Evolutionary conservation across 2,888 invertebrate genomes (phyloP), one percentile per base, ranked within the genome.

Genomic region (Hofmannophila pseudospretella): DNA sequence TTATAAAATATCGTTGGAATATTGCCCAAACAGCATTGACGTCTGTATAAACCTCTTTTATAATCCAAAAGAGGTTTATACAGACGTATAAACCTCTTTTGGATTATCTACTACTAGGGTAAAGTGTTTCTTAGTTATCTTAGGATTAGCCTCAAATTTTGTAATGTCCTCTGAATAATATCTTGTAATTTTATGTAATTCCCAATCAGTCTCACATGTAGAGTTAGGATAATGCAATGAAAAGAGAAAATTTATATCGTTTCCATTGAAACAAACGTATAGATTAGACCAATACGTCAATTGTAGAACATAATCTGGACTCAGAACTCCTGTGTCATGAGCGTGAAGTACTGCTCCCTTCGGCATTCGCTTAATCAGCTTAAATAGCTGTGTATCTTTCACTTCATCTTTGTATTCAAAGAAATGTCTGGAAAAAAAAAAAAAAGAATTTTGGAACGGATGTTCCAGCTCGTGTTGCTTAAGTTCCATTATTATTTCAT

Each of bases 261-360:
- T 44, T 23, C 7, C n/a, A 3, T 53, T 58, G 20, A 67, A 65
- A 29, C 90, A 90, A 1, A 88, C 78, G 50, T 90, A 91, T 0
- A 93, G 67, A 57, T 91, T 55, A 0, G 89, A 86, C 41, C 84
- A 78, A 46, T 91, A 91, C 0, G 92, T 93, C 16, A 93, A 54
- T 27, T 90, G 88, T 20, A 92, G 58, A 0, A 93, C 51, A 46
- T 88, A 93, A 42, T 91, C 90, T 0, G 89, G 77, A 4, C 90
- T 90, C 10, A 89, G 82, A 0, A 91, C 69, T 0, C 90, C 90
- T 38, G 90, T 89, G 45, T 93, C 90, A 57, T 94, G 94, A 0
- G 90, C 84, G 60, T 94, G 94, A 7, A 94, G 67, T 0, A 90
- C 89, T 0, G 89, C 92, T 2, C 93, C 95, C 73, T 95, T 95